These are phyloP conservation scores for Danio choprae DNA, from an alignment of 2,797 vertebrate genomes.

Conservation along the genomic window DNA sequence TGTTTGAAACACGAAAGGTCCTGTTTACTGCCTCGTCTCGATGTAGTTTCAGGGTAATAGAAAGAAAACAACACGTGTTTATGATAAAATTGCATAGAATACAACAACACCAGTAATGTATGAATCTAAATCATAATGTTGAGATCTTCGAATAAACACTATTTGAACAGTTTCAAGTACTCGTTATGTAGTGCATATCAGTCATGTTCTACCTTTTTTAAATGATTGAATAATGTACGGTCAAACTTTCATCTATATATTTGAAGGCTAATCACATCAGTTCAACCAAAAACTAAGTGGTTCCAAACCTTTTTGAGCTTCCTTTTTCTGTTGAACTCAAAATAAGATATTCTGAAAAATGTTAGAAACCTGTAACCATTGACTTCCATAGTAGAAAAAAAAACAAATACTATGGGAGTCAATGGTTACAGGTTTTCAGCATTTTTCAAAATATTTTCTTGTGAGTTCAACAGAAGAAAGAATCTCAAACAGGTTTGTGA, in stretches of 20 bases:
- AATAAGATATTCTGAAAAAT: too few species aligned
- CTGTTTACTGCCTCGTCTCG: slow-evolving; percentile 15
- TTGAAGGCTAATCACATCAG: neutral
- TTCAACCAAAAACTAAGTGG: too few species aligned
- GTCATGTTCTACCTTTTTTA: neutral
- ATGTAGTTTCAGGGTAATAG: neutral
- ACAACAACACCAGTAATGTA: neutral
- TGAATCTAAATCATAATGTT: slow-evolving; percentile 1
- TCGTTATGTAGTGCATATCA: neutral
- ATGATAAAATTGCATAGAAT: neutral
- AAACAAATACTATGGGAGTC: too few species aligned
- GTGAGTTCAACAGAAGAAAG: too few species aligned
- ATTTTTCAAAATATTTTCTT: too few species aligned
- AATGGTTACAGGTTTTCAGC: too few species aligned
- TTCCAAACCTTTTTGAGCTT: too few species aligned
- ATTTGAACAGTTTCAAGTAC: neutral
- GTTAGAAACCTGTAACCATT: too few species aligned
- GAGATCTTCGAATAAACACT: neutral
- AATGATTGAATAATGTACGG: neutral
- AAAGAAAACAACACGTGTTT: neutral
- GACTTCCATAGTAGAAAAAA: too few species aligned
- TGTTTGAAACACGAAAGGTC: neutral
- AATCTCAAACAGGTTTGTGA: too few species aligned
- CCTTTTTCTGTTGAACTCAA: too few species aligned
- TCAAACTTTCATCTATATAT: neutral